Percentiles rank a stretch among this genome's conserved stretches.
These are phyloP conservation scores for Cynoglossus semilaevis DNA, from an alignment of 2,113 vertebrate species.

Conservation along the genomic window DNA sequence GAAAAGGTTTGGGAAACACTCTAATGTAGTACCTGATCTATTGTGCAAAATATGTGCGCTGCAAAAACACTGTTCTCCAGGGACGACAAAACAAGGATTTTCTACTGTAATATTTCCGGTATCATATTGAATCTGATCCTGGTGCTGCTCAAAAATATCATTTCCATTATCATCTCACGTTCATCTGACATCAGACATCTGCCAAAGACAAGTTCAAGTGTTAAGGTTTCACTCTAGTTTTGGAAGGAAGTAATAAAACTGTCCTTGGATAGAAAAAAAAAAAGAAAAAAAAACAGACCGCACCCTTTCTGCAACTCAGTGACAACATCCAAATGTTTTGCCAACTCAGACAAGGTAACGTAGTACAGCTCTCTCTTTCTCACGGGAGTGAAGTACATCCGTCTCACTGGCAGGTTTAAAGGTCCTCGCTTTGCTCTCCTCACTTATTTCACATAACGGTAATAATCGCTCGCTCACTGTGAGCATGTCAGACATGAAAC, in stretches of 20 bases:
- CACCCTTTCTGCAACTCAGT: too few relatives aligned
- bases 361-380: not conserved
- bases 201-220: not conserved
- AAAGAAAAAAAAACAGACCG: not conserved
- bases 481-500: conserved; percentile 61
- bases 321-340: too few relatives aligned
- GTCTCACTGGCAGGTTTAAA: conserved; percentile 46
- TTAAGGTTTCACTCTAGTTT: not conserved
- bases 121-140: not conserved
- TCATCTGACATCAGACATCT: not conserved
- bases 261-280: not conserved
- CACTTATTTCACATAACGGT: conserved; percentile 14
- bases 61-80: too few relatives aligned
- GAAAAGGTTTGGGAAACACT: too few relatives aligned
- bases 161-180: not conserved
- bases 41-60: too few relatives aligned
- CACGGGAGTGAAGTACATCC: conserved; percentile 28
- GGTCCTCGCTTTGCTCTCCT: conserved; percentile 28
- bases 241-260: not conserved
- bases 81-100: too few relatives aligned
- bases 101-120: too few relatives aligned
- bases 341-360: too few relatives aligned
- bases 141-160: not conserved
- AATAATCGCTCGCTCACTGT: conserved; percentile 32
- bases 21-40: too few relatives aligned